Conservation (phyloP, 2,888 invertebrate genomes). For the Criorhina ranunculi region DNA sequence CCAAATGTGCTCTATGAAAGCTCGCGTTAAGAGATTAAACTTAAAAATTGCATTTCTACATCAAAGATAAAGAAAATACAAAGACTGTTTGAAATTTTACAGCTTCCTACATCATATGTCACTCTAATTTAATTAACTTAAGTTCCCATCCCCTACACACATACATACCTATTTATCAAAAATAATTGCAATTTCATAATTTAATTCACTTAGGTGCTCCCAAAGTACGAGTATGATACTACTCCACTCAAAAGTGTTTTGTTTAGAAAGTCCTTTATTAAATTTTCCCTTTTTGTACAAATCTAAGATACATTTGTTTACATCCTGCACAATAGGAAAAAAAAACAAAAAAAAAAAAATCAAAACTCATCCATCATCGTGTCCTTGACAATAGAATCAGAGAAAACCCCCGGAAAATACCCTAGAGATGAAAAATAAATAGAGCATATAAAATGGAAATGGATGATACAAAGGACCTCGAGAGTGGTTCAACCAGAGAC, state of each 20-base stretch:
- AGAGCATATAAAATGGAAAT: conserved; percentile 68
- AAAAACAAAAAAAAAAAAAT: conserved; percentile 22
- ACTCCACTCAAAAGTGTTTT: conserved; percentile 2
- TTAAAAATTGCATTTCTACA: no score
- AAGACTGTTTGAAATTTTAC: no score
- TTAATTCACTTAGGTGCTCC: conserved; percentile 12
- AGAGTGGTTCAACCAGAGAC: conserved; percentile 36
- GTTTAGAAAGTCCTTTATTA: conserved; percentile 17
- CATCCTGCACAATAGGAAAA: conserved; percentile 14
- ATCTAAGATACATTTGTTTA: conserved; percentile 39
- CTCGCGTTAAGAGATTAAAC: no score
- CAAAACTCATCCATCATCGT: conserved; percentile 63
- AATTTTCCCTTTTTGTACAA: conserved; percentile 21
- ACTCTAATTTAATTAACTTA: not conserved
- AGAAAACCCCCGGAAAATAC: conserved; percentile 41
- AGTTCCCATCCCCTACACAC: no score
- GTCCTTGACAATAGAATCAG: conserved; percentile 62
- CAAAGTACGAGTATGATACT: not conserved
- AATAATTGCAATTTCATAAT: not conserved
- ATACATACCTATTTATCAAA: not conserved
- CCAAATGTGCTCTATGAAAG: no score
- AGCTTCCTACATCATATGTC: no score
- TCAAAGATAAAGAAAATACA: no score
- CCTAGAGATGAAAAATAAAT: conserved; percentile 64
- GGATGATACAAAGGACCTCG: conserved; percentile 44